Conservation (phyloP, 2,797 vertebrate genomes). For the Paguma larvata region DNA sequence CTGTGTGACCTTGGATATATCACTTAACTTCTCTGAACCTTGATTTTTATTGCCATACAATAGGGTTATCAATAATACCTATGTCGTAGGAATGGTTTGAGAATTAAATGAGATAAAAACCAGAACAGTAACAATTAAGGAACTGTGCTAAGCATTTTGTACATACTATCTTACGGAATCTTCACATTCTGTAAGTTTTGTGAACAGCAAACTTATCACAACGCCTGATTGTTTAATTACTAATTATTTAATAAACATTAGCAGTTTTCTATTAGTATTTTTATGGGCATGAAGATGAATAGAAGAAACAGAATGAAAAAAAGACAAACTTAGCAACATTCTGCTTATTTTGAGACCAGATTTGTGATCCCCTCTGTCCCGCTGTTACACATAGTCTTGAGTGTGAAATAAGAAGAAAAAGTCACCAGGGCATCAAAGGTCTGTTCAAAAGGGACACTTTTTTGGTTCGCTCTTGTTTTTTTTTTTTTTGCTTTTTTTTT, state of each 20-base stretch:
- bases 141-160: neutral
- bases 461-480: neutral
- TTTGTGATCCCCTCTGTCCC: neutral
- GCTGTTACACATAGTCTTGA: neutral
- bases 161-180: neutral
- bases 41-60: neutral
- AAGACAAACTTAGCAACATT: neutral
- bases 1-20: neutral
- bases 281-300: neutral
- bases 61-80: neutral
- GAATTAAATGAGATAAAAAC: conserved; percentile 26
- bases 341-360: neutral
- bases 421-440: neutral
- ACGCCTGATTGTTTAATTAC: neutral
- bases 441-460: neutral
- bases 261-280: conserved; percentile 27
- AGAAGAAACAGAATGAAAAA: neutral
- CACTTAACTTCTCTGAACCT: neutral
- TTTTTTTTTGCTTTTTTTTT: no score
- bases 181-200: neutral
- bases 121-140: neutral
- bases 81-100: neutral
- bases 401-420: neutral
- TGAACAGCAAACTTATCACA: neutral
- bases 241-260: neutral